Evolutionary conservation across 2,113 vertebrate genomes (phyloP).

Genomic region (Sprattus sprattus): DNA sequence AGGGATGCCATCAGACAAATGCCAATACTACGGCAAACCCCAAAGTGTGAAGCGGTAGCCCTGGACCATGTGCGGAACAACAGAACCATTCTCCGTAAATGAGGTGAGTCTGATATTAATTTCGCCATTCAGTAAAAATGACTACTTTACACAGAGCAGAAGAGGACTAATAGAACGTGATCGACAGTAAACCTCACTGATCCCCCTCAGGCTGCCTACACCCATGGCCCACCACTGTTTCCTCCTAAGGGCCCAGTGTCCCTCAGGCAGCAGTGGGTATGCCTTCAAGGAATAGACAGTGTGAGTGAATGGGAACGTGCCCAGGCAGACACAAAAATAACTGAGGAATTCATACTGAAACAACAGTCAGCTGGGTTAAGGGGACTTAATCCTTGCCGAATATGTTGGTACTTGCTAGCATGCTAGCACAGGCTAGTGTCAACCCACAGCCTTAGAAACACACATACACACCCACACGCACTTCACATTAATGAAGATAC

Average conservation of each 20-base stretch:
- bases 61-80: neutral
- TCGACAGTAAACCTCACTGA: too few species aligned
- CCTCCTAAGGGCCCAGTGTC: neutral
- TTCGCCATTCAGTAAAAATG: neutral
- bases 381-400: neutral
- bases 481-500: neutral
- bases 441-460: too few species aligned
- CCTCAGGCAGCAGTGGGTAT: neutral
- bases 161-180: neutral
- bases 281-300: neutral
- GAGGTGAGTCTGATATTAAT: neutral
- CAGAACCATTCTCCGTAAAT: too few species aligned
- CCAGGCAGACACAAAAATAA: neutral
- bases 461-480: neutral
- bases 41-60: neutral
- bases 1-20: neutral
- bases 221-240: too few species aligned
- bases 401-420: neutral
- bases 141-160: neutral
- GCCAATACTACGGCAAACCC: neutral
- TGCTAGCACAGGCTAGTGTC: neutral
- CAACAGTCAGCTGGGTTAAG: neutral
- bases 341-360: neutral
- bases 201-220: too few species aligned
- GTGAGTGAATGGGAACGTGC: neutral